Conservation (phyloP, 1,140 invertebrate species). For the Nephotettix cincticeps region DNA sequence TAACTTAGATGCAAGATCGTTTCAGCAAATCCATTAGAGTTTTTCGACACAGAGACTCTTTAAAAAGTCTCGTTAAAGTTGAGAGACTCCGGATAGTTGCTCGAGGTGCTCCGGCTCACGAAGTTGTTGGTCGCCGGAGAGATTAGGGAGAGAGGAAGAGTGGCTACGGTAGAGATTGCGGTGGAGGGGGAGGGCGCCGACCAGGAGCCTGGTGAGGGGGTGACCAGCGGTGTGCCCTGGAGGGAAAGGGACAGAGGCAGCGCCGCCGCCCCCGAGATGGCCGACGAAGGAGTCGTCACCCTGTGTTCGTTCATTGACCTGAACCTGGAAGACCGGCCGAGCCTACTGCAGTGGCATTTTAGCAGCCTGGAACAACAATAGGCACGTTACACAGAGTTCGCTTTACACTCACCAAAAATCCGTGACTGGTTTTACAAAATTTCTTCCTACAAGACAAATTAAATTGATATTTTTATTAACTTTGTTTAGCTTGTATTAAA, state of each 20-base stretch:
- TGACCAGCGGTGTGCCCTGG: conserved; percentile 58
- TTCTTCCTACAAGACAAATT: too few species aligned
- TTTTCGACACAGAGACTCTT: background rate
- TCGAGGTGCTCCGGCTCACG: background rate
- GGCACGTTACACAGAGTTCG: too few species aligned
- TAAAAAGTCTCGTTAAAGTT: background rate
- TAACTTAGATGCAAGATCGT: too few species aligned
- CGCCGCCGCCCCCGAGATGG: conserved; percentile 41
- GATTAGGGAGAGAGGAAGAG: background rate
- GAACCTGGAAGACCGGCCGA: conserved; percentile 58
- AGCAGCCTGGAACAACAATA: conserved; percentile 73
- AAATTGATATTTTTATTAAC: too few species aligned
- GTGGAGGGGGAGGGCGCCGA: background rate
- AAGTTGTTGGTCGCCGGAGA: background rate
- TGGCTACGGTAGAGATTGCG: background rate
- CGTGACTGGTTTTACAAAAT: too few species aligned
- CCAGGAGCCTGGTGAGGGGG: conserved; percentile 42
- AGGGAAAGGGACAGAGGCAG: conserved; percentile 62
- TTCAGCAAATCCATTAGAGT: too few species aligned
- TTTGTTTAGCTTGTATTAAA: too few species aligned
- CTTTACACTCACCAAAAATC: too few species aligned
- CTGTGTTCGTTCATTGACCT: conserved; percentile 61
- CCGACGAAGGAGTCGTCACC: conserved; percentile 54
- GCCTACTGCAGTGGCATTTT: conserved; percentile 53
- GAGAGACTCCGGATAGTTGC: background rate